phyloP scores from a whole-genome alignment of 1,140 invertebrate species.

The Zaprionus ornatus region DNA sequence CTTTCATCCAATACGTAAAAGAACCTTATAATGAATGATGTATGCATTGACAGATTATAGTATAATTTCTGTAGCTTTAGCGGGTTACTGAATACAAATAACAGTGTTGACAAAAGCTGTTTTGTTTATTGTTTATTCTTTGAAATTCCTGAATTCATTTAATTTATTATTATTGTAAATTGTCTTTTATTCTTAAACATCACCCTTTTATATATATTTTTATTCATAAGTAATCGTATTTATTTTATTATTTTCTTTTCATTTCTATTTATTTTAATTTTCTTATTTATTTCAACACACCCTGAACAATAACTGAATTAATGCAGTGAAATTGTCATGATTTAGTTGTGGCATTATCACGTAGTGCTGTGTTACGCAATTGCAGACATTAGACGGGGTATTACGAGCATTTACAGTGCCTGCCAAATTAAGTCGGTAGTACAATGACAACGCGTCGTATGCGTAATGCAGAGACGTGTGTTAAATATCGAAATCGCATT shows the following conservation, averaged over 20 bases:
- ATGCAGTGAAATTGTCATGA: conserved; percentile 17
- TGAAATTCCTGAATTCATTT: background rate
- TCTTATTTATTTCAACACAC: background rate
- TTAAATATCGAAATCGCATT: conserved; percentile 65
- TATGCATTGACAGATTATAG: background rate
- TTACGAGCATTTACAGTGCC: conserved; percentile 12
- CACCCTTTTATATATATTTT: background rate
- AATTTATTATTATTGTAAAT: background rate
- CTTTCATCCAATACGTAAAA: background rate
- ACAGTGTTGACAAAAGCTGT: background rate
- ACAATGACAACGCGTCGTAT: conserved; percentile 45
- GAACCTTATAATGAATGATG: background rate
- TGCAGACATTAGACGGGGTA: conserved; percentile 7
- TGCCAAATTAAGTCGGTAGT: conserved; percentile 24
- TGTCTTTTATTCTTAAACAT: background rate
- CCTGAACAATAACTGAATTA: background rate
- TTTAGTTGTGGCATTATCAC: conserved; percentile 14
- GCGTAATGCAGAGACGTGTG: conserved; percentile 71
- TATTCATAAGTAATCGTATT: background rate
- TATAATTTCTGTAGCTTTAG: background rate
- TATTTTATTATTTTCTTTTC: background rate
- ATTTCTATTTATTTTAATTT: background rate
- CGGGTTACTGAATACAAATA: background rate
- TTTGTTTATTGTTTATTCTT: background rate
- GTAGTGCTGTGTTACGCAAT: conserved; percentile 18